These are phyloP conservation scores for Chitala chitala DNA, from an alignment of 2,113 vertebrate genomes.

Conservation along the genomic window DNA sequence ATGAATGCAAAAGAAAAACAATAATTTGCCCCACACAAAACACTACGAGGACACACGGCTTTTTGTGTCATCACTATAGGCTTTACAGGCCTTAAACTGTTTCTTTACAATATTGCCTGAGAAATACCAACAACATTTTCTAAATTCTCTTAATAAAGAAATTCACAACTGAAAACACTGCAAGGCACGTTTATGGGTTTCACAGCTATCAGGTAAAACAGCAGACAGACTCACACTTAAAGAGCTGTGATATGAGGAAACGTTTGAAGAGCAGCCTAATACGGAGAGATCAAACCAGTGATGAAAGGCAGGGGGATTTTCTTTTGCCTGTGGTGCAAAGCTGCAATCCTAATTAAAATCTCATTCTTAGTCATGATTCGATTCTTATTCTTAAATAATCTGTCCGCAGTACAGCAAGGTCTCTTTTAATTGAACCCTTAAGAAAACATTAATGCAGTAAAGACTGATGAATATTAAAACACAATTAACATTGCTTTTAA, in stretches of 20 bases:
- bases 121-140: no score
- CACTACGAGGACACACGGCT: no score
- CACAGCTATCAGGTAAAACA: no score
- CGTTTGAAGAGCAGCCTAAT: no score
- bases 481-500: slow-evolving; percentile 20
- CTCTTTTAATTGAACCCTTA: slow-evolving; percentile 18
- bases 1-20: background rate
- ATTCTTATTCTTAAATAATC: slow-evolving; percentile 11
- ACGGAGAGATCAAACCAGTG: background rate
- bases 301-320: background rate
- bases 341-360: slow-evolving; percentile 17
- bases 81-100: no score
- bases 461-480: slow-evolving; percentile 20
- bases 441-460: slow-evolving; percentile 11
- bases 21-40: background rate
- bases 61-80: no score
- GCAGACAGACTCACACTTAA: no score
- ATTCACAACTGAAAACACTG: no score
- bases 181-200: no score
- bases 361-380: slow-evolving; percentile 5
- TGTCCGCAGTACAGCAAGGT: background rate
- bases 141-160: no score
- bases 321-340: background rate
- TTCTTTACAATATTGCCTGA: no score
- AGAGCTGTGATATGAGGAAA: no score